These are phyloP conservation scores for Eristalis intricaria DNA, from an alignment of 2,888 invertebrate species.

Conservation along the genomic window DNA sequence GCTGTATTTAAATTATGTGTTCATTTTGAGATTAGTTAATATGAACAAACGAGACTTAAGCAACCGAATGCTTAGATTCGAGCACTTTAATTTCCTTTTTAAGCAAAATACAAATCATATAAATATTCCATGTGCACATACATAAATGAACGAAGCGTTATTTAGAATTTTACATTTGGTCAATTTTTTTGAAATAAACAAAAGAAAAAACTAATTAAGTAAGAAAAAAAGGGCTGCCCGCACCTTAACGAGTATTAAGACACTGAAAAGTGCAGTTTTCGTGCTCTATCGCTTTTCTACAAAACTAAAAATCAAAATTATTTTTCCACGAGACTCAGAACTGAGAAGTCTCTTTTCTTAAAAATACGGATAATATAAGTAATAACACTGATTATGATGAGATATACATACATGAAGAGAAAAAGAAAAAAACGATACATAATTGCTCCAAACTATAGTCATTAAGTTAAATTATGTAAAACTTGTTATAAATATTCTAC, in stretches of 20 bases:
- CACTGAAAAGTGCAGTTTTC: background rate
- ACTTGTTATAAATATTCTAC: constrained; percentile 67
- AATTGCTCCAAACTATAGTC: constrained; percentile 70
- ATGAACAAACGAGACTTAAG: constrained; percentile 26
- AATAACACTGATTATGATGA: background rate
- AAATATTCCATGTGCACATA: constrained; percentile 26
- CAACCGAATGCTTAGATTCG: constrained; percentile 32
- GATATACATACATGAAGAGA: background rate
- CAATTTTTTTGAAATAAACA: constrained; percentile 33
- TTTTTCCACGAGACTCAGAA: constrained; percentile 39
- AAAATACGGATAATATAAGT: background rate
- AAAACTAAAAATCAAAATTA: constrained; percentile 27
- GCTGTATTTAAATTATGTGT: constrained; percentile 53
- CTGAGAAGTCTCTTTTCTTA: background rate
- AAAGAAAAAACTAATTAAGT: background rate
- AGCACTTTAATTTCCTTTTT: constrained; percentile 20
- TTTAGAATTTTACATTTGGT: constrained; percentile 1
- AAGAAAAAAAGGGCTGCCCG: background rate
- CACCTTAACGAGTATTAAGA: background rate
- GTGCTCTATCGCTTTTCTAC: constrained; percentile 24
- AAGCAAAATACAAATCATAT: constrained; percentile 1
- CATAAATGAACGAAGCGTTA: background rate
- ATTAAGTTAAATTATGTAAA: constrained; percentile 71
- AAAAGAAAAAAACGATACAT: constrained; percentile 22
- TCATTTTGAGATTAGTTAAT: constrained; percentile 40